phyloP scores from a whole-genome alignment of 2,888 invertebrate genomes.

The Stictocephala bisonia region DNA sequence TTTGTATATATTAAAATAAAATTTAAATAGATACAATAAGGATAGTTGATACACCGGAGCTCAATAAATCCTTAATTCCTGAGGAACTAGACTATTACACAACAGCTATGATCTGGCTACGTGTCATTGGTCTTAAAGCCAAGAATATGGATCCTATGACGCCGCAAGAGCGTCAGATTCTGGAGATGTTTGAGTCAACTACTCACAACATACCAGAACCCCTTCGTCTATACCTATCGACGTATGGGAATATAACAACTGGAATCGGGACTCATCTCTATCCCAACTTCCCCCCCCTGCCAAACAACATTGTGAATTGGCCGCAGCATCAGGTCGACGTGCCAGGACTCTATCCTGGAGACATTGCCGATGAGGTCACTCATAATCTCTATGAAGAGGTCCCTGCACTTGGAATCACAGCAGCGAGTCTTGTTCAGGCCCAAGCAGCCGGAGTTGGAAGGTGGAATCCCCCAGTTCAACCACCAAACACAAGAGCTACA shows the following conservation, averaged over 20 bases:
- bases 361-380: not conserved
- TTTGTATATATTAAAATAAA: no score
- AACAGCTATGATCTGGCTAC: not conserved
- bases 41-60: not conserved
- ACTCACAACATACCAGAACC: slow-evolving; percentile 6
- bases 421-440: not conserved
- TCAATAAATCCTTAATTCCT: not conserved
- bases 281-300: not conserved
- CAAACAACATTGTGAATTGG: not conserved
- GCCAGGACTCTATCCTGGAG: not conserved
- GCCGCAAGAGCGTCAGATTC: not conserved
- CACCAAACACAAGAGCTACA: not conserved
- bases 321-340: not conserved
- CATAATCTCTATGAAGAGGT: slow-evolving; percentile 11
- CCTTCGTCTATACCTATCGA: not conserved
- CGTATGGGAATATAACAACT: not conserved
- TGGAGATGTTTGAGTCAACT: not conserved
- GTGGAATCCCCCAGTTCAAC: not conserved
- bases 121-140: not conserved
- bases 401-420: not conserved
- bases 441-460: not conserved
- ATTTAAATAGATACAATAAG: no score
- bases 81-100: not conserved
- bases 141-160: not conserved
- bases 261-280: not conserved